Conservation (phyloP, 2,113 vertebrate genomes). For the Columba livia region DNA sequence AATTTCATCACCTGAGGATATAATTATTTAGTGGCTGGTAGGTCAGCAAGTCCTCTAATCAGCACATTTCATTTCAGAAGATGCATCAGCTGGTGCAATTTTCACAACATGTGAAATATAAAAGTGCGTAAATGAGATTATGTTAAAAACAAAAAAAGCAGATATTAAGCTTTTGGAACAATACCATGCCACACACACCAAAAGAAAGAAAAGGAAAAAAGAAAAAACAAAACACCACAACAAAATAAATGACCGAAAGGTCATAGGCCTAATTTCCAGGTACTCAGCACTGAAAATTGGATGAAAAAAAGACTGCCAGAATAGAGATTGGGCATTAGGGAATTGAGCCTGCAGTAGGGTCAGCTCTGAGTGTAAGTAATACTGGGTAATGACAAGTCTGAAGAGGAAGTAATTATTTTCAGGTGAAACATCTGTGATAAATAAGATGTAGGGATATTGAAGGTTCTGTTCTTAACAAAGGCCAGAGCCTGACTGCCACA, state of each 20-base stretch:
- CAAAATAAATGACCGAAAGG: background rate
- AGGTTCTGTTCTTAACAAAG: background rate
- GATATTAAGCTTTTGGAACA: background rate
- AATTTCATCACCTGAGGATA: background rate
- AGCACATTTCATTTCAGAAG: background rate
- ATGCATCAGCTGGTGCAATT: slow-evolving; percentile 9
- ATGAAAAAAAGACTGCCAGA: background rate
- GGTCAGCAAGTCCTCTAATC: slow-evolving; percentile 5
- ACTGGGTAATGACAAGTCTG: background rate
- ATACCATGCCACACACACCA: fast-evolving
- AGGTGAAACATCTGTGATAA: background rate
- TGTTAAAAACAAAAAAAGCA: background rate
- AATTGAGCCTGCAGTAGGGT: background rate
- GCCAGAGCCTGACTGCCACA: background rate
- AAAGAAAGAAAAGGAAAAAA: background rate
- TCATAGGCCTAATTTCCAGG: background rate
- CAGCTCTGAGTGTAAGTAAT: background rate
- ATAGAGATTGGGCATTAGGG: background rate
- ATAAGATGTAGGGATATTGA: background rate
- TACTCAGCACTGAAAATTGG: background rate
- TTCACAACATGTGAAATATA: background rate
- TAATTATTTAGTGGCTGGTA: background rate
- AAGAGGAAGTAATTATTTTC: background rate
- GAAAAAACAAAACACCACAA: background rate
- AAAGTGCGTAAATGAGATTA: background rate